phyloP scores from a whole-genome alignment of 2,797 vertebrate species.

The Somateria mollissima region DNA sequence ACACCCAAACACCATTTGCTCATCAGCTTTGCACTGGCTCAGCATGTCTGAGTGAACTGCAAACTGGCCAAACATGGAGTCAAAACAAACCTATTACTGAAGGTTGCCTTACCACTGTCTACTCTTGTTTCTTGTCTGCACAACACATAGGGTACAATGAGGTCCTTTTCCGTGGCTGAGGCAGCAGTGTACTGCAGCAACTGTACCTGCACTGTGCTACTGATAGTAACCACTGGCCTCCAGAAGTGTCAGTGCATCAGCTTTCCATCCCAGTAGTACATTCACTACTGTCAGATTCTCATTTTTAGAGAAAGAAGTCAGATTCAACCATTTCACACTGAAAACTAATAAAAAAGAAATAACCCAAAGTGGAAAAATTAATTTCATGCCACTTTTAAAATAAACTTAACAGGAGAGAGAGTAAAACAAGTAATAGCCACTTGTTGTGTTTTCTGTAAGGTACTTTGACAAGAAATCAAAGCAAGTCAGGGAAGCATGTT shows the following conservation, averaged over 20 bases:
- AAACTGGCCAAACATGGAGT: neutral
- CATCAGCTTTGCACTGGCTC: neutral
- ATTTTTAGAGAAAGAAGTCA: neutral
- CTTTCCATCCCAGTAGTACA: neutral
- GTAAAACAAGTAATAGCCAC: conserved; percentile 30
- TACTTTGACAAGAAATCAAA: conserved; percentile 59
- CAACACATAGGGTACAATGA: neutral
- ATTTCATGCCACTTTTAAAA: conserved; percentile 37
- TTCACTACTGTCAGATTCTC: neutral
- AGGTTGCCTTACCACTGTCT: rapidly evolving
- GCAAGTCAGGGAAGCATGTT: conserved; percentile 50
- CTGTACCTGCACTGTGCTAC: neutral
- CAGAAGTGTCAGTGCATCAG: neutral
- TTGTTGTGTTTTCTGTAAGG: conserved; percentile 42
- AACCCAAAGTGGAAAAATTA: conserved; percentile 38
- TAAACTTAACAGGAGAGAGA: conserved; percentile 27
- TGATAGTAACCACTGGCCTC: neutral
- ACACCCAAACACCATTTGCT: neutral
- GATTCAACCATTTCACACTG: neutral
- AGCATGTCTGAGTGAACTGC: neutral
- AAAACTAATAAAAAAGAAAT: conserved; percentile 39
- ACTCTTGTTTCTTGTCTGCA: neutral
- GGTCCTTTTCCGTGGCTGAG: neutral
- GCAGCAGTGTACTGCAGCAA: neutral
- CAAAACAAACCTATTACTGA: rapidly evolving